Conservation (phyloP, 2,888 invertebrate species). For the Notodonta ziczac region DNA sequence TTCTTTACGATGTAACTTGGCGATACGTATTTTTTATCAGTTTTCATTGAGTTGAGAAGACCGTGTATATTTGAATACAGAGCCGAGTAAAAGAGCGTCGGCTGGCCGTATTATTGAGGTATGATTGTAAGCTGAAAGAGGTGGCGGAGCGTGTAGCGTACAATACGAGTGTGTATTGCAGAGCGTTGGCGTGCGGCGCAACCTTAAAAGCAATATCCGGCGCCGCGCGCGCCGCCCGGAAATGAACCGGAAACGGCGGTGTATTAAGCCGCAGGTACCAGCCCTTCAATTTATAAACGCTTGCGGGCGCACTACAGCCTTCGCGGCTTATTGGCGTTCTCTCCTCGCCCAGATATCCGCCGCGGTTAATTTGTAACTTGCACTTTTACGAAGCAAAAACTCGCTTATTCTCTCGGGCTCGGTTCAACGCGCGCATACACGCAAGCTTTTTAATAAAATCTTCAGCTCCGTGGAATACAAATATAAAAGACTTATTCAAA, state of each 20-base stretch:
- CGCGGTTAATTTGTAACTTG: conserved; percentile 74
- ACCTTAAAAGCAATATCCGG: conserved; percentile 86
- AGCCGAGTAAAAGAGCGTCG: too few species aligned
- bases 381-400: conserved; percentile 36
- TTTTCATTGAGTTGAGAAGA: too few species aligned
- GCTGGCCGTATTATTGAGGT: not conserved
- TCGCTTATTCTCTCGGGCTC: conserved; percentile 5
- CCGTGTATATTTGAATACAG: too few species aligned
- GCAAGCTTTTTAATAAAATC: conserved; percentile 42
- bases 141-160: conserved; percentile 37
- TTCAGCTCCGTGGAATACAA: conserved; percentile 35
- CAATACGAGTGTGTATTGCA: conserved; percentile 50
- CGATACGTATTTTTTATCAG: too few species aligned
- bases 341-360: conserved; percentile 66
- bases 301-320: conserved; percentile 70
- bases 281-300: conserved; percentile 85
- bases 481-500: conserved; percentile 57
- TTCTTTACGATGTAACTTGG: too few species aligned
- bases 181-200: conserved; percentile 74
- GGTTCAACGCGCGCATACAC: not conserved
- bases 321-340: conserved; percentile 53
- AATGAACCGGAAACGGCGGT: conserved; percentile 85
- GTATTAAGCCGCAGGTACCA: conserved; percentile 85
- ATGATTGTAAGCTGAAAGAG: conserved; percentile 19
- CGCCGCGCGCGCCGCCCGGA: conserved; percentile 82